Evolutionary conservation across 2,113 vertebrate species (phyloP).

Genomic region (Ornithorhynchus anatinus): DNA sequence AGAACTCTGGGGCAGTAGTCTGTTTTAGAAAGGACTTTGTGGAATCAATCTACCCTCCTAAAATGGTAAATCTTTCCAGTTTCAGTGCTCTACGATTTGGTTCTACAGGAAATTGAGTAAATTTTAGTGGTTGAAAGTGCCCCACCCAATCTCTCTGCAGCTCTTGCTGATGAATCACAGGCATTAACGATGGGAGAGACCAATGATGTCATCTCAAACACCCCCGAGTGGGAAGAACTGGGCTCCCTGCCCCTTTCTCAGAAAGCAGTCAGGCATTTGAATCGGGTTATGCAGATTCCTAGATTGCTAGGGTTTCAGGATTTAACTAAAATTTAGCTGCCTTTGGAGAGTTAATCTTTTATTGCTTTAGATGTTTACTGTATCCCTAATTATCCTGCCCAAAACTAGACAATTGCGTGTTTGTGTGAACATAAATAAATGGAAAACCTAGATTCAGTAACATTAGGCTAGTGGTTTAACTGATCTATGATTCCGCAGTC

Average conservation of each 20-base stretch:
- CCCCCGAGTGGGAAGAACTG: slow-evolving; percentile 12
- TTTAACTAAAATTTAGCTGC: background rate
- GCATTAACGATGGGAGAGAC: slow-evolving; percentile 39
- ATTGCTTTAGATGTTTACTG: too few relatives aligned
- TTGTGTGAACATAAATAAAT: too few relatives aligned
- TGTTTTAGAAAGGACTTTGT: background rate
- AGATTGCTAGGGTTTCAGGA: background rate
- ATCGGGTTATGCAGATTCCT: background rate
- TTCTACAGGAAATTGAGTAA: background rate
- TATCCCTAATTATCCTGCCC: too few relatives aligned
- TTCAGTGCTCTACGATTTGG: slow-evolving; percentile 8
- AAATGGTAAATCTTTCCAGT: background rate
- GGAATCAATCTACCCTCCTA: background rate
- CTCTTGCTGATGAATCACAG: slow-evolving; percentile 46
- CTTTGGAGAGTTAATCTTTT: too few relatives aligned
- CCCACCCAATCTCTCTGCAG: slow-evolving; percentile 45
- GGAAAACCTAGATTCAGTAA: too few relatives aligned
- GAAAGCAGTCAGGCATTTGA: background rate
- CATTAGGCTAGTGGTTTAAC: too few relatives aligned
- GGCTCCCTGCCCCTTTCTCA: background rate
- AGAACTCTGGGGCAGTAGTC: background rate
- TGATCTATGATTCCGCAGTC: too few relatives aligned
- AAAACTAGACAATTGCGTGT: too few relatives aligned
- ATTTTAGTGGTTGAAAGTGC: background rate
- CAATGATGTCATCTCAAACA: slow-evolving; percentile 35